These are phyloP conservation scores for Drepanosiphum platanoidis DNA, from an alignment of 2,888 invertebrate genomes.

Conservation along the genomic window DNA sequence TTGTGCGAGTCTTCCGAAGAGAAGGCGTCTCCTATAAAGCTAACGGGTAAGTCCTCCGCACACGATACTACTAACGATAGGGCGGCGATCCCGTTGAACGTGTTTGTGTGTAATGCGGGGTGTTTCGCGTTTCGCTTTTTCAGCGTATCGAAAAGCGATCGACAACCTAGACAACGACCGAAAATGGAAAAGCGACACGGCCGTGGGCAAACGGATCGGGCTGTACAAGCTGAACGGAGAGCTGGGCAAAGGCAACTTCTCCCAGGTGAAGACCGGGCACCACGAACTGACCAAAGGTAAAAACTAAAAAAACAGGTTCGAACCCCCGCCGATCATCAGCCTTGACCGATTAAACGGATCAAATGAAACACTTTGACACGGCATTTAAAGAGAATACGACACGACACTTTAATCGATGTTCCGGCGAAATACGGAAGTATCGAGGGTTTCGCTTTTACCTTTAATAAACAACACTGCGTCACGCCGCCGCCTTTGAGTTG, in stretches of 20 bases:
- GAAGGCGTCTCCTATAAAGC: constrained; percentile 37
- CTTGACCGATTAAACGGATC: constrained; percentile 39
- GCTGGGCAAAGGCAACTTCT: constrained; percentile 81
- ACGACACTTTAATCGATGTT: constrained; percentile 19
- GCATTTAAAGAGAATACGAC: not conserved
- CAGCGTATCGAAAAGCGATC: constrained; percentile 70
- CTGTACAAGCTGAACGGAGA: constrained; percentile 80
- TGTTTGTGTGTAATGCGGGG: not conserved
- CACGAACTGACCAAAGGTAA: constrained; percentile 81
- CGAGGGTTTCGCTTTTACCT: not conserved
- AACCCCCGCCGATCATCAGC: not conserved
- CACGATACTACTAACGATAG: not conserved
- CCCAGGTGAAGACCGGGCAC: constrained; percentile 79
- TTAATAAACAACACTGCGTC: not conserved
- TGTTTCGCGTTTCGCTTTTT: constrained; percentile 38
- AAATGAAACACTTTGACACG: constrained; percentile 38
- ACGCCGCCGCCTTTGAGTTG: not conserved
- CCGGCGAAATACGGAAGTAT: not conserved
- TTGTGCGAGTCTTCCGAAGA: constrained; percentile 54
- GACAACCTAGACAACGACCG: constrained; percentile 71
- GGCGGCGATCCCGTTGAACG: not conserved
- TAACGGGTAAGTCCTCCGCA: constrained; percentile 35
- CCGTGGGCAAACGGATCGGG: constrained; percentile 78
- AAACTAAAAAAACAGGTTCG: no score
- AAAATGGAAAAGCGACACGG: constrained; percentile 72